A percentile compares a stretch with the other conserved stretches of the same genome.
Evolutionary conservation across 2,888 invertebrate genomes (phyloP).

Genomic region (Microctonus aethiopoides): DNA sequence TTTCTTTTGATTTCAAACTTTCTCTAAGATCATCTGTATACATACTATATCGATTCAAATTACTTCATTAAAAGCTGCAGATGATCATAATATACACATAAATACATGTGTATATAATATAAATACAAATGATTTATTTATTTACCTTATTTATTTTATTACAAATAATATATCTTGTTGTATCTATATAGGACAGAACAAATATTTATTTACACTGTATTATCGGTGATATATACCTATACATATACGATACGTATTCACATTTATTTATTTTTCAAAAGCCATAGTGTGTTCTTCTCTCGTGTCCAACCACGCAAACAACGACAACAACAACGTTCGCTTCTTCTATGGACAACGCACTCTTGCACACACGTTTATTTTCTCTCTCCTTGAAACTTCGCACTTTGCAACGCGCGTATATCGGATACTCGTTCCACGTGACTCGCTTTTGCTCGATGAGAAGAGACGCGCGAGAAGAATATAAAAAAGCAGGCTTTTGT

Average conservation of each 20-base stretch:
- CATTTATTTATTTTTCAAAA: not conserved
- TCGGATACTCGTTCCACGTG: slow-evolving; percentile 20
- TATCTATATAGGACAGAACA: too few relatives aligned
- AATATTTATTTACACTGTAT: too few relatives aligned
- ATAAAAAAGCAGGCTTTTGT: slow-evolving; percentile 20
- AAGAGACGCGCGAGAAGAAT: slow-evolving; percentile 13
- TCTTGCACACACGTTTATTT: not conserved
- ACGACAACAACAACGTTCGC: not conserved
- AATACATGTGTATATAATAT: not conserved
- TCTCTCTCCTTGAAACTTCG: slow-evolving; percentile 20
- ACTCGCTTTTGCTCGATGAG: slow-evolving; percentile 15
- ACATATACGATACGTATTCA: not conserved
- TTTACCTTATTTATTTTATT: not conserved
- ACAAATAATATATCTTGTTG: too few relatives aligned
- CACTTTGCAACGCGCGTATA: slow-evolving; percentile 12
- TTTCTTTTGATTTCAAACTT: not conserved
- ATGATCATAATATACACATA: not conserved
- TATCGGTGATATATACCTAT: not conserved
- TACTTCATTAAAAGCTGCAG: not conserved
- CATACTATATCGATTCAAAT: not conserved
- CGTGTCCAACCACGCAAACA: slow-evolving; percentile 14
- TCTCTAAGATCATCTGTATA: not conserved
- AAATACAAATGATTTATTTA: not conserved
- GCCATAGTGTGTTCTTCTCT: slow-evolving; percentile 9
- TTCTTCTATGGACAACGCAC: not conserved